These are phyloP conservation scores for Echeneis naucrates DNA, from an alignment of 2,797 vertebrate species.

Conservation along the genomic window DNA sequence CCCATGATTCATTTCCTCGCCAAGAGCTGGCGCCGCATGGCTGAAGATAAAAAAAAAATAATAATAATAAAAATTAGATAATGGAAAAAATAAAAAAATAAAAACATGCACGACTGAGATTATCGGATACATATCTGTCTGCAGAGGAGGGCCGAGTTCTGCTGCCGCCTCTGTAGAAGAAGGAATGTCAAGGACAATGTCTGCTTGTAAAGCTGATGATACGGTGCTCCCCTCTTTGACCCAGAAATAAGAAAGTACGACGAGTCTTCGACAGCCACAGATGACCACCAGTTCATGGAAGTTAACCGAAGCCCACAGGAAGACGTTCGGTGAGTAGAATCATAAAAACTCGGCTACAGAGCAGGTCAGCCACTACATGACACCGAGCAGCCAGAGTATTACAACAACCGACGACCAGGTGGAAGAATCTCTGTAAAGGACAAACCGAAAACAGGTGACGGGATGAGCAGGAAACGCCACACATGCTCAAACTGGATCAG, in stretches of 20 bases:
- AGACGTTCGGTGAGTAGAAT: background rate
- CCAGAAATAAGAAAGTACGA: constrained; percentile 42
- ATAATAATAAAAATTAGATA: constrained; percentile 4
- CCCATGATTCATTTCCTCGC: constrained; percentile 50
- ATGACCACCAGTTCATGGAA: constrained; percentile 1
- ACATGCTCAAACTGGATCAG: too few relatives aligned
- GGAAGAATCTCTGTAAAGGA: too few relatives aligned
- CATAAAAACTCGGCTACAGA: too few relatives aligned
- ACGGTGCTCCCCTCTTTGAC: constrained; percentile 5
- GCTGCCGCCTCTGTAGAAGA: background rate
- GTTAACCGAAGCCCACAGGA: background rate
- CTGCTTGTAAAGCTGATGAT: constrained; percentile 22
- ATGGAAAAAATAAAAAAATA: constrained; percentile 25
- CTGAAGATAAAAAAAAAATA: constrained; percentile 5
- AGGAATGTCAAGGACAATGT: background rate
- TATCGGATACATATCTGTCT: background rate
- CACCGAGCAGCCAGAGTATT: too few relatives aligned
- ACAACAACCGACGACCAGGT: too few relatives aligned
- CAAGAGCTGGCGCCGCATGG: constrained; percentile 5
- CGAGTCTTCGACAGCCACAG: background rate
- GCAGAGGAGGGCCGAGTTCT: constrained; percentile 20
- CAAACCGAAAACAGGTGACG: too few relatives aligned
- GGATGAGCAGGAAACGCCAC: too few relatives aligned
- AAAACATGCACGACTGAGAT: background rate
- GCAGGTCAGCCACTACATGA: too few relatives aligned